These are phyloP conservation scores for Alces alces DNA, from an alignment of 2,113 vertebrate genomes.

Conservation along the genomic window DNA sequence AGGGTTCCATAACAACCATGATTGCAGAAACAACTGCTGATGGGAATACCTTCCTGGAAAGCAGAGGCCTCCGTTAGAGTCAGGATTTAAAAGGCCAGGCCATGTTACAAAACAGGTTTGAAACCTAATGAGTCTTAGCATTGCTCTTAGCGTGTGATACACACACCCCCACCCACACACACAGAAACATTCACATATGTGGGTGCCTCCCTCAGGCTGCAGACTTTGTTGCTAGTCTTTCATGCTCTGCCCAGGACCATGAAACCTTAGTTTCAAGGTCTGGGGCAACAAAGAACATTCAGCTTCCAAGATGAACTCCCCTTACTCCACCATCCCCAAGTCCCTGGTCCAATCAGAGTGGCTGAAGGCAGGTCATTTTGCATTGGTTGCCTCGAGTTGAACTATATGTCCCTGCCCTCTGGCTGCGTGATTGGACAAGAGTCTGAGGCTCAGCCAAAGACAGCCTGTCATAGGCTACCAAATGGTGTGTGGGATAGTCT, in stretches of 20 bases:
- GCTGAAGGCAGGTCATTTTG: not conserved
- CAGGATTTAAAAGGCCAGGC: slow-evolving; percentile 47
- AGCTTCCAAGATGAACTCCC: not conserved
- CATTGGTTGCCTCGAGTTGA: not conserved
- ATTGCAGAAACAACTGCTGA: slow-evolving; percentile 58
- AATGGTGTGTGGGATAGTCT: too few relatives aligned
- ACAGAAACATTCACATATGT: too few relatives aligned
- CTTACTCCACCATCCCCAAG: not conserved
- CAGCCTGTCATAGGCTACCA: not conserved
- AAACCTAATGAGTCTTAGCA: not conserved
- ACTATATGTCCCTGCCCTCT: not conserved
- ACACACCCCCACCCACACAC: not conserved
- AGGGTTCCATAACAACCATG: slow-evolving; percentile 58
- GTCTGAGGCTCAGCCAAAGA: not conserved
- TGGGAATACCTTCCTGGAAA: slow-evolving; percentile 68
- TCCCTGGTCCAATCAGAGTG: not conserved
- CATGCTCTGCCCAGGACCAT: not conserved
- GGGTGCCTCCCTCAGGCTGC: not conserved
- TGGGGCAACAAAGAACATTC: not conserved
- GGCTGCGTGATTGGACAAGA: not conserved
- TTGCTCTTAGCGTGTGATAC: not conserved
- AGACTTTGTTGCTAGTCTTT: not conserved
- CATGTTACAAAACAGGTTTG: slow-evolving; percentile 48
- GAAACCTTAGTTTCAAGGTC: slow-evolving; percentile 22
- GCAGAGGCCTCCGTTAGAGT: slow-evolving; percentile 56